These are phyloP conservation scores for Acanthacorydalis orientalis DNA, from an alignment of 2,888 invertebrate genomes.

Conservation along the genomic window DNA sequence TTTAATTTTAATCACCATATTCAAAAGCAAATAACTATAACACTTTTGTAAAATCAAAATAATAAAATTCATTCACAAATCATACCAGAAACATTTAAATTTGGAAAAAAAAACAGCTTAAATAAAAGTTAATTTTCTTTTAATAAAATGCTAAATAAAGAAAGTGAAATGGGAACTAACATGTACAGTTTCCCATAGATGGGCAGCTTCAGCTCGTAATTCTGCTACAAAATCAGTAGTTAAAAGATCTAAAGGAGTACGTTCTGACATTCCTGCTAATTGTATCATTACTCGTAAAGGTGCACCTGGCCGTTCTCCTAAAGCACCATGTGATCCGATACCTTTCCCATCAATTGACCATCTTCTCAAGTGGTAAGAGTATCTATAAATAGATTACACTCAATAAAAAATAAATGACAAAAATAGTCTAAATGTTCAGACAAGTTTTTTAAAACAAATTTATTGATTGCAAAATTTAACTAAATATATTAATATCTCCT, in stretches of 20 bases:
- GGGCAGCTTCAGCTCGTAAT: conserved; percentile 83
- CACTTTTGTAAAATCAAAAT: too few relatives aligned
- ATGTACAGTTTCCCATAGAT: conserved; percentile 68
- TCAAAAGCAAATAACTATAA: too few relatives aligned
- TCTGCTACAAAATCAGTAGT: conserved; percentile 84
- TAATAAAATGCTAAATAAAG: too few relatives aligned
- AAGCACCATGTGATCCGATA: conserved; percentile 56
- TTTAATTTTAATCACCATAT: too few relatives aligned
- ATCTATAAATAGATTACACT: conserved; percentile 28
- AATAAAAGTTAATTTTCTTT: too few relatives aligned
- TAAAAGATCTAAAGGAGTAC: conserved; percentile 64
- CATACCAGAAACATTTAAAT: neutral
- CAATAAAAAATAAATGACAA: too few relatives aligned
- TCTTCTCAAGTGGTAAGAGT: conserved; percentile 74
- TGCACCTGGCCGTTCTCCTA: conserved; percentile 39
- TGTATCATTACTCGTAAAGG: conserved; percentile 68
- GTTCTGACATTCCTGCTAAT: conserved; percentile 75
- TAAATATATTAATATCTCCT: neutral
- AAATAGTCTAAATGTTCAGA: neutral
- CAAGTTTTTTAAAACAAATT: neutral
- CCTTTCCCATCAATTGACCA: conserved; percentile 76
- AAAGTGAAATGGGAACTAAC: neutral
- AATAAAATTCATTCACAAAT: too few relatives aligned
- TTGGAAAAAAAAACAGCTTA: too few relatives aligned
- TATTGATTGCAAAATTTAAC: neutral